phyloP scores from a whole-genome alignment of 2,113 vertebrate species.

The Ciconia boyciana region DNA sequence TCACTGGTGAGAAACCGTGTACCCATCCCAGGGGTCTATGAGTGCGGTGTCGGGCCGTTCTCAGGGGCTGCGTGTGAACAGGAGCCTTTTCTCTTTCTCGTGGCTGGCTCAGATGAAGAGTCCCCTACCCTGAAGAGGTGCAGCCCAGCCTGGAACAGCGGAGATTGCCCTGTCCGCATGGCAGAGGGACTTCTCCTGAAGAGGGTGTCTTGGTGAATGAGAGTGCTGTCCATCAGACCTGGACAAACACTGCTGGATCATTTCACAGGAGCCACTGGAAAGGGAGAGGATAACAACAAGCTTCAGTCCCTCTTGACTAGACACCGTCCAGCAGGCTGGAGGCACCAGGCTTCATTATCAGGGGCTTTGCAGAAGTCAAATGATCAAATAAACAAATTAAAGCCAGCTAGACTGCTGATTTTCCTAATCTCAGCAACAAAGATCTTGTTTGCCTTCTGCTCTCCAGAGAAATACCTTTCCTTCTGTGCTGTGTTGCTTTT shows the following conservation, averaged over 20 bases:
- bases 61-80: not conserved
- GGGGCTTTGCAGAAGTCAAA: not conserved
- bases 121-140: not conserved
- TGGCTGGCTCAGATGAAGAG: not conserved
- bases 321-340: not conserved
- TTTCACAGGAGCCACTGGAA: not conserved
- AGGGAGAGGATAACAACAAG: not conserved
- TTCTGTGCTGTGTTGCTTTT: not conserved
- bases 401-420: not conserved
- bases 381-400: not conserved
- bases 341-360: not conserved
- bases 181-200: not conserved
- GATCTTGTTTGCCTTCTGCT: not conserved
- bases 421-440: not conserved
- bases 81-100: not conserved
- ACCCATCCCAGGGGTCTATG: not conserved
- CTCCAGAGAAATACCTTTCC: not conserved
- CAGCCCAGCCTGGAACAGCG: not conserved
- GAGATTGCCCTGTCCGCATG: not conserved
- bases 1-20: not conserved
- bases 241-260: not conserved
- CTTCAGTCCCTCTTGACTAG: not conserved
- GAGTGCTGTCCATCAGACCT: not conserved
- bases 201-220: not conserved
- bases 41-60: accelerated